Percentiles rank a stretch among this genome's conserved stretches.
These are phyloP conservation scores for Hemithea aestivaria DNA, from an alignment of 2,888 invertebrate species.

Conservation along the genomic window DNA sequence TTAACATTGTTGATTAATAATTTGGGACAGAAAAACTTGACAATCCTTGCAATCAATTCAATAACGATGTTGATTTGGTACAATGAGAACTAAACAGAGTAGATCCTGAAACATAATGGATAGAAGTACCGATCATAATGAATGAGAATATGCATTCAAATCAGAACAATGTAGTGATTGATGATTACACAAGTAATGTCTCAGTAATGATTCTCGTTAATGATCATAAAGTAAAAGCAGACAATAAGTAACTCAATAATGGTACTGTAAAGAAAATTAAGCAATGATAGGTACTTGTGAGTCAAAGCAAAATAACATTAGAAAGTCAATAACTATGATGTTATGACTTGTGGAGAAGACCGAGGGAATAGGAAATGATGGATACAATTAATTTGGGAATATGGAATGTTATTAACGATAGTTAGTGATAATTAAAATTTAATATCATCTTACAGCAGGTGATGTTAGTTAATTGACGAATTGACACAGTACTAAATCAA, in stretches of 20 bases:
- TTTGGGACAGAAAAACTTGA: not conserved
- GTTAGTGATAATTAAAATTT: too few relatives aligned
- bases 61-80: not conserved
- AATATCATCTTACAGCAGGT: too few relatives aligned
- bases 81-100: not conserved
- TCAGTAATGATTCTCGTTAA: slow-evolving; percentile 22
- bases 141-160: slow-evolving; percentile 23
- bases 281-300: too few relatives aligned
- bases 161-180: slow-evolving; percentile 27
- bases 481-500: too few relatives aligned
- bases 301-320: too few relatives aligned
- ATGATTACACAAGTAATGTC: slow-evolving; percentile 25
- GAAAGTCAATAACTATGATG: too few relatives aligned
- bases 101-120: not conserved
- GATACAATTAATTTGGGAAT: too few relatives aligned
- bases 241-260: slow-evolving; percentile 16
- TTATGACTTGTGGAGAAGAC: too few relatives aligned
- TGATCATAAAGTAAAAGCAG: slow-evolving; percentile 24
- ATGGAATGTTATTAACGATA: too few relatives aligned
- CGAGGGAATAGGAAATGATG: too few relatives aligned
- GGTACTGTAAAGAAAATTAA: not conserved
- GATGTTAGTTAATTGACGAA: too few relatives aligned
- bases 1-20: slow-evolving; percentile 1
- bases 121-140: slow-evolving; percentile 4
- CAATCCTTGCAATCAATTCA: too few relatives aligned